Percentiles rank a stretch among this genome's conserved stretches.
Evolutionary conservation across 2,797 vertebrate genomes (phyloP).

Genomic region (Tokudaia tokunoshimensis): DNA sequence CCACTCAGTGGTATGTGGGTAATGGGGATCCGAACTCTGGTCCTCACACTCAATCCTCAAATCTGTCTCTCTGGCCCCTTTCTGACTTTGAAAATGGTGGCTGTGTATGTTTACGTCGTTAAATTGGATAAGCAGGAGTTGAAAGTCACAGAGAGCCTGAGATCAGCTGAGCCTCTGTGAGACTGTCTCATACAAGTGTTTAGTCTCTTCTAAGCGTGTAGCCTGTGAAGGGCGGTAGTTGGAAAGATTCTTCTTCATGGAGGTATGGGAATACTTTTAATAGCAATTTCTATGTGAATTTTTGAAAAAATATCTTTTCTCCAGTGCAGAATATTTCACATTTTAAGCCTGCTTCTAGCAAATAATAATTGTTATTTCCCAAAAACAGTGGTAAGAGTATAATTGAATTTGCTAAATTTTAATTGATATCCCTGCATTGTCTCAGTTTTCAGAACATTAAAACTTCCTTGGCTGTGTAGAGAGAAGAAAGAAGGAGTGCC

Average conservation of each 20-base stretch:
- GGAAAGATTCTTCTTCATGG: conserved; percentile 7
- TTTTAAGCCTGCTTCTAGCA: conserved; percentile 36
- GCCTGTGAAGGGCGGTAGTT: background rate
- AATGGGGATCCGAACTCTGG: background rate
- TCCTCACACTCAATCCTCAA: background rate
- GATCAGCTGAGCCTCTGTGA: background rate
- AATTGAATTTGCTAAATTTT: conserved; percentile 46
- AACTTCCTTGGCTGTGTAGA: background rate
- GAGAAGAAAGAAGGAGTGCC: conserved; percentile 14
- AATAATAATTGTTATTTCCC: conserved; percentile 32
- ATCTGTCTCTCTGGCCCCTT: background rate
- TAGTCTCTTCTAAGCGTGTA: background rate
- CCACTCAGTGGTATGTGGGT: background rate
- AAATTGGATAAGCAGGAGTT: background rate
- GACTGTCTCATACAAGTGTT: background rate
- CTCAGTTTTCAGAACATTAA: conserved; percentile 52
- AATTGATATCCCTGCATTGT: conserved; percentile 24
- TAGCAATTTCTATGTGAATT: conserved; percentile 34
- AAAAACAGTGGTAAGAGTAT: background rate
- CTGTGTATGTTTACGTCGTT: background rate
- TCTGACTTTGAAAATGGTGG: background rate
- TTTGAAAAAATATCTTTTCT: background rate
- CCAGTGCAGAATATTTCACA: background rate
- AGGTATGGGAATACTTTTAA: conserved; percentile 12
- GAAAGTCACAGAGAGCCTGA: background rate